Conservation (phyloP, 2,888 invertebrate species). For the Agrotis puta region DNA sequence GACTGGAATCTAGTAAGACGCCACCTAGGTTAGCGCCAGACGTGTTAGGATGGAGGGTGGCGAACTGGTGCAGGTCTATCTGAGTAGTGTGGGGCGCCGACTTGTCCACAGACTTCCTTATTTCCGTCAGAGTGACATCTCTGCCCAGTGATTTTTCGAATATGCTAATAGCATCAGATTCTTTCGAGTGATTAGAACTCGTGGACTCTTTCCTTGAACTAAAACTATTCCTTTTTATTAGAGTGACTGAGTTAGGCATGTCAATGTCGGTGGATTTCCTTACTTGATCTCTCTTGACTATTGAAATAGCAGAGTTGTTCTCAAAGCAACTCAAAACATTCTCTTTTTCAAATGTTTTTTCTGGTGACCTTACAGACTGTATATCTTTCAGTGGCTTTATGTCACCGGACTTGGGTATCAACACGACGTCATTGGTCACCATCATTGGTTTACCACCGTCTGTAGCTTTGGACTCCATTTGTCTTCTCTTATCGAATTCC, state of each 20-base stretch:
- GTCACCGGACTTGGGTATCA: constrained; percentile 88
- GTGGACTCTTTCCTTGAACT: constrained; percentile 88
- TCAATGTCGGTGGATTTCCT: constrained; percentile 88
- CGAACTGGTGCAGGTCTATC: constrained; percentile 84
- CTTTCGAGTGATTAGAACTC: constrained; percentile 86
- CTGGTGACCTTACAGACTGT: constrained; percentile 86
- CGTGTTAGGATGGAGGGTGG: constrained; percentile 81
- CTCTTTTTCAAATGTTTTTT: constrained; percentile 85
- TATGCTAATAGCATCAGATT: constrained; percentile 88
- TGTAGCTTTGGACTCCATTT: constrained; percentile 81
- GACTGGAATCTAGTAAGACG: constrained; percentile 82
- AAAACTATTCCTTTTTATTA: constrained; percentile 88
- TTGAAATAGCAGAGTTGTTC: constrained; percentile 89
- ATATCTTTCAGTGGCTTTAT: constrained; percentile 87
- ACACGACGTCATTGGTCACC: constrained; percentile 88
- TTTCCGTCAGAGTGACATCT: constrained; percentile 88
- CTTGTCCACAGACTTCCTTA: constrained; percentile 87
- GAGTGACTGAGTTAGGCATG: constrained; percentile 86
- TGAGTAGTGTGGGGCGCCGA: constrained; percentile 73
- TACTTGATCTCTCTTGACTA: constrained; percentile 88
- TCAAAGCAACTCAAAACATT: constrained; percentile 89
- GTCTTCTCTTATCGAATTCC: constrained; percentile 88
- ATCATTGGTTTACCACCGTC: constrained; percentile 84
- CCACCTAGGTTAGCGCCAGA: constrained; percentile 73
- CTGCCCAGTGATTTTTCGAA: constrained; percentile 89